These are phyloP conservation scores for Corythornis leucogaster DNA, from an alignment of 2,797 vertebrate genomes.

Conservation along the genomic window DNA sequence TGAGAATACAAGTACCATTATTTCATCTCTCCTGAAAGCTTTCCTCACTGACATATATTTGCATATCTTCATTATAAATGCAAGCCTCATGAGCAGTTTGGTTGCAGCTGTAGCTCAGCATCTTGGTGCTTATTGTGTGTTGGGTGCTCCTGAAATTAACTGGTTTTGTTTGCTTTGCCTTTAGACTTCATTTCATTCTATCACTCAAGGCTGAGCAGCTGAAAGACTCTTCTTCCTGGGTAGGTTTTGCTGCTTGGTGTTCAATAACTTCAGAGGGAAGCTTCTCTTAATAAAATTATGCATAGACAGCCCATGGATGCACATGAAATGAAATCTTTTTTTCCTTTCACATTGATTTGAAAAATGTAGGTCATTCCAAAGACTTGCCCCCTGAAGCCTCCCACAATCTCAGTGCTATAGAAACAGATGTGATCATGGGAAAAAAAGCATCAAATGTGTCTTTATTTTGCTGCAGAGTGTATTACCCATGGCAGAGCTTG, in stretches of 20 bases:
- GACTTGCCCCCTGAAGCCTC: no score
- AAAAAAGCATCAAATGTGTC: neutral
- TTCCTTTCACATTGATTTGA: neutral
- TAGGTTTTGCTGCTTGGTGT: neutral
- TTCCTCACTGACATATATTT: neutral
- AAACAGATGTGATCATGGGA: neutral
- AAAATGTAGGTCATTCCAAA: accelerated
- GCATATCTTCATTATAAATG: no score
- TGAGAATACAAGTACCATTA: accelerated
- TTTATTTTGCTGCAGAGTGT: neutral
- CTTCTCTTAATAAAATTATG: neutral
- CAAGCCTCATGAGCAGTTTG: neutral
- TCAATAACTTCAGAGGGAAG: neutral
- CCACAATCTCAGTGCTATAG: neutral
- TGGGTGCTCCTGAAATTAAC: neutral
- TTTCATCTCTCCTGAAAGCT: neutral
- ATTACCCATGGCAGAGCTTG: accelerated
- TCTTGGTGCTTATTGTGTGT: neutral
- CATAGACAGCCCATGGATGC: accelerated
- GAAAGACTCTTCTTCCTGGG: neutral
- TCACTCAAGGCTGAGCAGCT: neutral
- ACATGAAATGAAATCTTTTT: neutral
- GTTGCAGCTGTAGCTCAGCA: neutral
- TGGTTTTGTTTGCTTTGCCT: neutral
- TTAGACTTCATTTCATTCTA: neutral